Conservation (phyloP, 1,140 invertebrate genomes). For the Aculops lycopersici region DNA sequence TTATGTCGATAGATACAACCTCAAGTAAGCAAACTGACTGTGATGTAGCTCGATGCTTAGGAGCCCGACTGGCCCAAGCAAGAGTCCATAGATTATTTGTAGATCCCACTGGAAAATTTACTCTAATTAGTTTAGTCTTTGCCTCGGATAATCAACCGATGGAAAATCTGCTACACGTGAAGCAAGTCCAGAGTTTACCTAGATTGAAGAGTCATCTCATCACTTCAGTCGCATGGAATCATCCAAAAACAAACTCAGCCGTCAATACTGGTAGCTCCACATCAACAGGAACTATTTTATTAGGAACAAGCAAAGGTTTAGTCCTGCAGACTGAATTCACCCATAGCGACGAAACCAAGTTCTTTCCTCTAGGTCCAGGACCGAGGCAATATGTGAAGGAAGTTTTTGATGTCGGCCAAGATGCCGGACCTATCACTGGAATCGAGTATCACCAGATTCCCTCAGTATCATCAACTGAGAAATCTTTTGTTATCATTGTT, state of each 20-base stretch:
- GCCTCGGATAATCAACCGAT: conserved; percentile 14
- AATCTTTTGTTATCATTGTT: background rate
- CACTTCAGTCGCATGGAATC: conserved; percentile 62
- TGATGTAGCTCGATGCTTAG: conserved; percentile 12
- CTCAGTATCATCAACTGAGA: background rate
- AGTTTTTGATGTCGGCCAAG: conserved; percentile 21
- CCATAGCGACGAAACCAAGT: conserved; percentile 34
- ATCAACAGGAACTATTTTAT: conserved; percentile 36
- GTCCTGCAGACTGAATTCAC: conserved; percentile 62
- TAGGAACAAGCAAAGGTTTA: conserved; percentile 62
- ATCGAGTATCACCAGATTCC: conserved; percentile 36
- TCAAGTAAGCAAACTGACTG: conserved; percentile 13
- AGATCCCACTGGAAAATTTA: conserved; percentile 51
- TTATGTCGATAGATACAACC: conserved; percentile 38
- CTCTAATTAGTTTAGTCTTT: conserved; percentile 33
- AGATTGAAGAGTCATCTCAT: conserved; percentile 36
- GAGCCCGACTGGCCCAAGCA: conserved; percentile 15
- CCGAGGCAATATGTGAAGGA: conserved; percentile 56
- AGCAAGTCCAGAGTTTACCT: conserved; percentile 24
- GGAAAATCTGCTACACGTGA: conserved; percentile 45
- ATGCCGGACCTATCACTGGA: conserved; percentile 37
- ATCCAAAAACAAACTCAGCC: background rate
- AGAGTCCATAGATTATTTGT: conserved; percentile 39
- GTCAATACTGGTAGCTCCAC: conserved; percentile 26
- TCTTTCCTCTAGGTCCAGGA: conserved; percentile 28